phyloP scores from a whole-genome alignment of 2,797 vertebrate genomes.

The Chanos chanos region DNA sequence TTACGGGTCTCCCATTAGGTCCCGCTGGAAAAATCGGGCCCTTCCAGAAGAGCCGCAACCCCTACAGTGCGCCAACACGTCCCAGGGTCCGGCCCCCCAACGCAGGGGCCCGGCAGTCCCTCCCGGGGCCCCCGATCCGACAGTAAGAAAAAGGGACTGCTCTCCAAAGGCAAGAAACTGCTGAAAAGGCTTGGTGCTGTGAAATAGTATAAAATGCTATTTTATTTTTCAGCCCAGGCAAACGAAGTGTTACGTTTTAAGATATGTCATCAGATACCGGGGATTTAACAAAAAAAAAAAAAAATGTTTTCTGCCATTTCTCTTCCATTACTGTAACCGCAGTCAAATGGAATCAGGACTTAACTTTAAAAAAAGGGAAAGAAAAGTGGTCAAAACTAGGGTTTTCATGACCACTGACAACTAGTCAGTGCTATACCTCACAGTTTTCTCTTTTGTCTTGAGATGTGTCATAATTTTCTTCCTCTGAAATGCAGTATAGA shows the following conservation, averaged over 20 bases:
- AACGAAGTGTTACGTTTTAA: neutral
- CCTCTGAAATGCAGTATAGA: too few species aligned
- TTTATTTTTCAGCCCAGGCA: neutral
- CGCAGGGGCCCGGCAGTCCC: slow-evolving; percentile 82
- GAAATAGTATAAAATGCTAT: slow-evolving; percentile 68
- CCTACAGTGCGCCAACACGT: slow-evolving; percentile 81
- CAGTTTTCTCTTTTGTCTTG: too few species aligned
- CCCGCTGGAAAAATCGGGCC: slow-evolving; percentile 88
- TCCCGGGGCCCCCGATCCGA: slow-evolving; percentile 81
- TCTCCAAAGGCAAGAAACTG: slow-evolving; percentile 94
- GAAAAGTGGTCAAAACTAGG: slow-evolving; percentile 52
- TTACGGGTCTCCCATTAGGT: slow-evolving; percentile 91
- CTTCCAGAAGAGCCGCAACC: slow-evolving; percentile 84
- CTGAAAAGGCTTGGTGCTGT: slow-evolving; percentile 90
- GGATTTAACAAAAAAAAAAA: slow-evolving; percentile 52
- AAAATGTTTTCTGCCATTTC: too few species aligned
- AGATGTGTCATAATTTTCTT: too few species aligned
- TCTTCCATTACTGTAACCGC: slow-evolving; percentile 53
- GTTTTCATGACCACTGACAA: slow-evolving; percentile 73
- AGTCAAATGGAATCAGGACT: slow-evolving; percentile 30
- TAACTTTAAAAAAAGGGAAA: slow-evolving; percentile 2
- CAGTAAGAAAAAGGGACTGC: slow-evolving; percentile 93
- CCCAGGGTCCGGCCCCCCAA: slow-evolving; percentile 80
- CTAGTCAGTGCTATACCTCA: slow-evolving; percentile 58
- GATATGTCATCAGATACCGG: slow-evolving; percentile 42